Percentiles rank a stretch among this genome's conserved stretches.
These are phyloP conservation scores for Mionectes macconnelli DNA, from an alignment of 2,113 vertebrate species.

Conservation along the genomic window DNA sequence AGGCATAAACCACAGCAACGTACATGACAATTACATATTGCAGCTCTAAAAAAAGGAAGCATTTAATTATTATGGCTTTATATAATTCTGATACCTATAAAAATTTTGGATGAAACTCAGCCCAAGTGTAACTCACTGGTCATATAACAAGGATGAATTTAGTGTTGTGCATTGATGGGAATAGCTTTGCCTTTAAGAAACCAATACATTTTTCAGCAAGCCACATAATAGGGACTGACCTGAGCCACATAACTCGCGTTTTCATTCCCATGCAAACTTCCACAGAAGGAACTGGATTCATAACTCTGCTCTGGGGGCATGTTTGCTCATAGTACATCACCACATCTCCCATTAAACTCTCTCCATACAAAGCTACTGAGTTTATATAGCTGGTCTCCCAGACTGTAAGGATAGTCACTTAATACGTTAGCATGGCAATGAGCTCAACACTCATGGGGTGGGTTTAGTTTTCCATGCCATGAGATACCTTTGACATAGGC, in stretches of 20 bases:
- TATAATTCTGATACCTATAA: slow-evolving; percentile 40
- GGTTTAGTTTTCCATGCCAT: background rate
- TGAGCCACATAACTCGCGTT: slow-evolving; percentile 12
- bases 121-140: background rate
- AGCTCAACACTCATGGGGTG: background rate
- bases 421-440: background rate
- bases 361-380: background rate
- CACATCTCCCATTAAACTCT: background rate
- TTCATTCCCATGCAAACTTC: slow-evolving; percentile 16
- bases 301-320: background rate
- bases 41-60: slow-evolving; percentile 59
- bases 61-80: slow-evolving; percentile 51
- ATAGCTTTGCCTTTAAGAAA: slow-evolving; percentile 42
- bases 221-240: slow-evolving; percentile 11
- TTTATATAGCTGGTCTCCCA: background rate
- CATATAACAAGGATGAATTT: slow-evolving; percentile 15
- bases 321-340: background rate
- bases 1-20: slow-evolving; percentile 62
- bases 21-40: slow-evolving; percentile 60
- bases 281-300: background rate
- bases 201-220: slow-evolving; percentile 35
- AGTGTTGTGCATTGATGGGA: slow-evolving; percentile 12
- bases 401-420: background rate
- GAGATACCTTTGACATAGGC: background rate
- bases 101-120: slow-evolving; percentile 20